phyloP scores from a whole-genome alignment of 2,113 vertebrate species.

The Picathartes gymnocephalus region DNA sequence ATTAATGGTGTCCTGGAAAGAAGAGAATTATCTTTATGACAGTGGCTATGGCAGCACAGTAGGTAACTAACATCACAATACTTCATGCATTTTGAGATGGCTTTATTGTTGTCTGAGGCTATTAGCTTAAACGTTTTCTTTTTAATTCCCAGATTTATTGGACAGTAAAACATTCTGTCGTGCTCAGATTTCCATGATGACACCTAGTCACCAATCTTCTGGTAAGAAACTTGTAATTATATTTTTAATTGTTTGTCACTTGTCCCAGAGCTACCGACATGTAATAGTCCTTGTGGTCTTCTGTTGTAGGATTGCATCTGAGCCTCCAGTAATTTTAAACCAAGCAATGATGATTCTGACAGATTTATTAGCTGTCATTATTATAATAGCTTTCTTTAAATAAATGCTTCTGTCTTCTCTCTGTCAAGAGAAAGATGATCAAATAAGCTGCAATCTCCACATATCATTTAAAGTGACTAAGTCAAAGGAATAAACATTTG shows the following conservation, averaged over 20 bases:
- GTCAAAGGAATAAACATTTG: neutral
- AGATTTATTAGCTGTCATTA: neutral
- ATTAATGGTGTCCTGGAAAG: constrained; percentile 77
- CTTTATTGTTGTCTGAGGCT: neutral
- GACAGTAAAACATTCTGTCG: constrained; percentile 77
- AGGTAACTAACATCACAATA: constrained; percentile 72
- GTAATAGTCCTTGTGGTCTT: neutral
- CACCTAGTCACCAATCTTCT: constrained; percentile 64
- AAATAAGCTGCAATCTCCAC: neutral
- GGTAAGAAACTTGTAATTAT: constrained; percentile 66
- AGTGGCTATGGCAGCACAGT: constrained; percentile 80
- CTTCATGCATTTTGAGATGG: neutral
- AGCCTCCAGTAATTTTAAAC: neutral
- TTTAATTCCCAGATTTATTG: constrained; percentile 67
- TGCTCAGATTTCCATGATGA: constrained; percentile 72
- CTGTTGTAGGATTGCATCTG: neutral
- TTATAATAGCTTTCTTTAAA: neutral
- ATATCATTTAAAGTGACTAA: neutral
- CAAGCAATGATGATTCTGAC: neutral
- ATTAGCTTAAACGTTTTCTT: neutral
- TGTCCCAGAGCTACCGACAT: neutral
- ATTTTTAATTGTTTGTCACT: neutral
- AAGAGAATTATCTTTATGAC: constrained; percentile 77
- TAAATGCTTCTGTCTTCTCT: neutral
- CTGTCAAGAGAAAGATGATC: neutral